Conservation (phyloP, 2,113 vertebrate genomes). For the Naja naja region DNA sequence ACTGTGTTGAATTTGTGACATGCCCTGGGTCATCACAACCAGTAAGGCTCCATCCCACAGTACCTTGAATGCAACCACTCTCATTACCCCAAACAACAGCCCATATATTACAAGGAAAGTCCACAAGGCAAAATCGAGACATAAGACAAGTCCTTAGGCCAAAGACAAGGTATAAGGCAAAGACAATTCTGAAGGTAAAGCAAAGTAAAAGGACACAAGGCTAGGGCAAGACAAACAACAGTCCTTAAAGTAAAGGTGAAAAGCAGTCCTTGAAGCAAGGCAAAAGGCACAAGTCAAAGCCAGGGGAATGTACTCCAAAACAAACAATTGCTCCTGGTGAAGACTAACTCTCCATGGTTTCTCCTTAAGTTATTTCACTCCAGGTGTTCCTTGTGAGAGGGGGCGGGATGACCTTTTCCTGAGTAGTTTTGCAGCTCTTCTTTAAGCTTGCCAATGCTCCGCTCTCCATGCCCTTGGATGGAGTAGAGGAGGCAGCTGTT, state of each 20-base stretch:
- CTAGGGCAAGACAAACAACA: background rate
- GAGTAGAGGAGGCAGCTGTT: background rate
- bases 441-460: background rate
- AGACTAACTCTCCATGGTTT: background rate
- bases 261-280: background rate
- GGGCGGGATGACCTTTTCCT: background rate
- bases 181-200: background rate
- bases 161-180: background rate
- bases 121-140: background rate
- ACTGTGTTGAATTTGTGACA: too few relatives aligned
- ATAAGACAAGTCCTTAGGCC: background rate
- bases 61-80: background rate
- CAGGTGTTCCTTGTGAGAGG: background rate
- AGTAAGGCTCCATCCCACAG: background rate
- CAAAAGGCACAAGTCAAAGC: background rate
- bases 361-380: background rate
- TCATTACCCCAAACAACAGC: background rate
- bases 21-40: background rate
- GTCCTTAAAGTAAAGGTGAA: background rate
- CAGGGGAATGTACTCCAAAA: background rate
- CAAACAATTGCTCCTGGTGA: background rate
- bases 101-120: background rate
- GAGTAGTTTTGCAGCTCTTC: background rate
- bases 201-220: background rate
- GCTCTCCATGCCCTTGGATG: background rate